These are phyloP conservation scores for Calliopsis andreniformis DNA, from an alignment of 1,140 invertebrate genomes.

Conservation along the genomic window DNA sequence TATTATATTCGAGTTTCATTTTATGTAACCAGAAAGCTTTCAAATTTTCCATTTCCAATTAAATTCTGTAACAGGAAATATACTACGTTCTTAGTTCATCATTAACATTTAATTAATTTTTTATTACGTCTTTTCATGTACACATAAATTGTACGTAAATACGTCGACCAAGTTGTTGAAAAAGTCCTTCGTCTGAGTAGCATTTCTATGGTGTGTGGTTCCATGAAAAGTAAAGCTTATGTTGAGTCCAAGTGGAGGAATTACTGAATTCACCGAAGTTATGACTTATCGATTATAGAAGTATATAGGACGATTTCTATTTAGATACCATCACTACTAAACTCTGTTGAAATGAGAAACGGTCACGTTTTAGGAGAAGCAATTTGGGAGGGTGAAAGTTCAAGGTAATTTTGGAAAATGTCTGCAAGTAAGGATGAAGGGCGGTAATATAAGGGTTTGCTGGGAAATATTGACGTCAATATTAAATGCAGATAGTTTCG, in stretches of 20 bases:
- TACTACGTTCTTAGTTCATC: too few species aligned
- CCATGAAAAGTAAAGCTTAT: not conserved
- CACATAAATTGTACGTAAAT: too few species aligned
- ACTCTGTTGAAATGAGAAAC: not conserved
- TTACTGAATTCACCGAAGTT: not conserved
- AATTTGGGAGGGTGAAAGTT: slow-evolving; percentile 12
- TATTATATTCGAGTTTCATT: too few species aligned
- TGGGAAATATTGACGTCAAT: not conserved
- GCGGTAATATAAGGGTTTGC: not conserved
- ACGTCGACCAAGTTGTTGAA: too few species aligned
- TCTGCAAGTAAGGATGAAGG: not conserved
- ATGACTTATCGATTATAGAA: not conserved
- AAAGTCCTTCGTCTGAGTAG: too few species aligned
- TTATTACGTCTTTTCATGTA: too few species aligned
- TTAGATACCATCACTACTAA: not conserved
- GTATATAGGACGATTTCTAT: not conserved
- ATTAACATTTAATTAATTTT: too few species aligned
- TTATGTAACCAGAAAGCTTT: too few species aligned
- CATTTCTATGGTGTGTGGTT: not conserved
- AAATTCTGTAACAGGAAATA: too few species aligned
- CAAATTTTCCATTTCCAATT: too few species aligned
- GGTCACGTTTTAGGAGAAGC: not conserved
- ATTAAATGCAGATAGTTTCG: not conserved
- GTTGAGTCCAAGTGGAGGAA: not conserved
- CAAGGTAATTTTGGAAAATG: slow-evolving; percentile 1